These are phyloP conservation scores for Sebastolobus altivelis DNA, from an alignment of 2,797 vertebrate species.

Conservation along the genomic window DNA sequence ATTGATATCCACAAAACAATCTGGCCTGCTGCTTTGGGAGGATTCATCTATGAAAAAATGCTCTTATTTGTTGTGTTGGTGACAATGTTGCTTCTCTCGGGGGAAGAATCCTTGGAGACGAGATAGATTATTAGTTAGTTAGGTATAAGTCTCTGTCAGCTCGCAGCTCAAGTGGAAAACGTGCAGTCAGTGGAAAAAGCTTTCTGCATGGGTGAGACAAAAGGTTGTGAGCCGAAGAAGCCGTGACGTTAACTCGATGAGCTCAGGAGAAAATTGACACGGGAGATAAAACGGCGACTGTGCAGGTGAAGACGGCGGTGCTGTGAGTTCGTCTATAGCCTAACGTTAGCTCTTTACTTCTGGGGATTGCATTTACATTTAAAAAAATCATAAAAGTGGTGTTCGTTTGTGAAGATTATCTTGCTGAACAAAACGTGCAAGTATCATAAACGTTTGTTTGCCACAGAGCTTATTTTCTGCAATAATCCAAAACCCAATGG, in stretches of 20 bases:
- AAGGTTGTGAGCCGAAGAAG: constrained; percentile 20
- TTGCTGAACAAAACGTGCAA: too few species aligned
- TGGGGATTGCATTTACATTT: too few species aligned
- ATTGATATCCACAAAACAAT: not conserved
- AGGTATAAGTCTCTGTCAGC: constrained; percentile 51
- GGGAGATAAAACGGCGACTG: constrained; percentile 23
- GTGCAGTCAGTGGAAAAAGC: constrained; percentile 66
- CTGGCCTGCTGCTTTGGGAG: constrained; percentile 10
- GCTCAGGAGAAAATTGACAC: constrained; percentile 43
- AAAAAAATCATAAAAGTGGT: too few species aligned
- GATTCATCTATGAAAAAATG: constrained; percentile 5
- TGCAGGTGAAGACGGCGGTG: constrained; percentile 15
- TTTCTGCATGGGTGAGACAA: constrained; percentile 60
- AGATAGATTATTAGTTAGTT: constrained; percentile 50
- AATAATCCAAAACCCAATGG: too few species aligned
- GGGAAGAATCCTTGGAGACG: constrained; percentile 54
- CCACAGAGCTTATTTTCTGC: too few species aligned
- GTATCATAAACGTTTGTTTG: too few species aligned
- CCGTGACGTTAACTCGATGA: constrained; percentile 46
- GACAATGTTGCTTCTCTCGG: constrained; percentile 17
- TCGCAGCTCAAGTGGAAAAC: constrained; percentile 58
- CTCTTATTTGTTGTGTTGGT: constrained; percentile 13
- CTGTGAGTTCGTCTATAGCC: not conserved
- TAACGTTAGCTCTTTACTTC: too few species aligned
- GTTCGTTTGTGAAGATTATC: too few species aligned